Evolutionary conservation across 92 coral and sea anemone genomes (phyloP), one percentile per base, ranked within the genome.

Genomic region (Porites evermanni): DNA sequence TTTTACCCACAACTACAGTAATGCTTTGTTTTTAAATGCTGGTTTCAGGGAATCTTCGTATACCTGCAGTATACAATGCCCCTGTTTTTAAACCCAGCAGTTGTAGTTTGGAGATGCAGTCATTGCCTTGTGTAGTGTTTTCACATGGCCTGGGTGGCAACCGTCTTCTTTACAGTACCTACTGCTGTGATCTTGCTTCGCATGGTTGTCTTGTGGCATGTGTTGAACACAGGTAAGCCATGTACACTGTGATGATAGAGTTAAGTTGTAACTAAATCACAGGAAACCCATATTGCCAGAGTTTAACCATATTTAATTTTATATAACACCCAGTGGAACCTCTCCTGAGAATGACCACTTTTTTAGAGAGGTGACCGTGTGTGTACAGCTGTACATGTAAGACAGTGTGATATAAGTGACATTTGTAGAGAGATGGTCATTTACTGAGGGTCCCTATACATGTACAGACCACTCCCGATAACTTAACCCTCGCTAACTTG

Each of bases 111-210:
- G 91, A 73, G 16, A 83, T 56, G 6, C 67, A 70, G 54, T 20
- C 86, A 23, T 83, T 97, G 13, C 99, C 99, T 26, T 97, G 99
- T 88, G 82, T 97, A 11, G 94, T 95, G 60, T 97, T 97, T 73
- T 89, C 98, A 19, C 99, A 95, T 88, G 99, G 99, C 17, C 87
- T 97, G 92, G 99, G 97, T 12, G 98, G 86, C 17, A 97, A 85
- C 79, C 88, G 99, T 56, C 71, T 82, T 24, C 72, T 97, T 32
- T 95, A 97, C 84, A 82, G 93, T 51, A 90, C 92, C 21, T 93
- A 89, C 90, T 95, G 97, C 72, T 88, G 96, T 80, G 99, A 97
- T 79, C 82, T 97, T 85, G 99, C 99, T n/a, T 97, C 99, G 1
- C 88, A 91, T 52, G 99, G 99, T 6, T 97, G 95, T 81, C 44